Evolutionary conservation across 2,797 vertebrate species (phyloP).

Genomic region (Lacerta agilis): DNA sequence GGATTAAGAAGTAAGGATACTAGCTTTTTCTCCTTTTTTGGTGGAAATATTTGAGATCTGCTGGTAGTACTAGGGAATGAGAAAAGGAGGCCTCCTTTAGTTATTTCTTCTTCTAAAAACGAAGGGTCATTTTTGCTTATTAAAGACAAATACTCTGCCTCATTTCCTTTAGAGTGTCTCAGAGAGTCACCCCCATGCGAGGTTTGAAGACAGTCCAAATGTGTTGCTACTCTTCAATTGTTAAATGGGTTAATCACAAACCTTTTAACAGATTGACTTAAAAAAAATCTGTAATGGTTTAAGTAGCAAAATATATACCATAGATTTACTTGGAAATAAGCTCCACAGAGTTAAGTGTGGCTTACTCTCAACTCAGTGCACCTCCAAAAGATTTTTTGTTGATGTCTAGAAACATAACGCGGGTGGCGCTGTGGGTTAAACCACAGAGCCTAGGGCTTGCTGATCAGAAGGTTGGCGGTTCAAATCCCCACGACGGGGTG

Average conservation of each 20-base stretch:
- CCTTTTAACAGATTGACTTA: too few species aligned
- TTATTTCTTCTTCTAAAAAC: neutral
- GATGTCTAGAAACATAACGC: neutral
- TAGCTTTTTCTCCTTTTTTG: neutral
- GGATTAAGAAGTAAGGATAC: neutral
- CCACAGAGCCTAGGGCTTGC: too few species aligned
- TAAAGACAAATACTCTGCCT: neutral
- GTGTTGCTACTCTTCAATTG: neutral
- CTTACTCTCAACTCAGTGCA: neutral
- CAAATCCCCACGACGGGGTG: too few species aligned
- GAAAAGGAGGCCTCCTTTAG: neutral
- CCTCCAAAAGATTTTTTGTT: slow-evolving; percentile 41
- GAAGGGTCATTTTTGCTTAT: neutral
- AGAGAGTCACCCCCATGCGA: neutral
- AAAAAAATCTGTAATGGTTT: too few species aligned
- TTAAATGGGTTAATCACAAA: too few species aligned
- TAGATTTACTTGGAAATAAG: neutral
- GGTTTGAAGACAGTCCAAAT: neutral
- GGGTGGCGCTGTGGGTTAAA: too few species aligned
- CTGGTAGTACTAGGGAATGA: neutral
- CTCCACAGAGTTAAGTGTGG: neutral
- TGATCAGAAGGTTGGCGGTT: too few species aligned
- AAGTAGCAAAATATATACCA: neutral
- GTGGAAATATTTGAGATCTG: neutral
- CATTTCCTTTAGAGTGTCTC: neutral